Conservation (phyloP, 2,888 invertebrate species). For the Dolichopus griseipennis region DNA sequence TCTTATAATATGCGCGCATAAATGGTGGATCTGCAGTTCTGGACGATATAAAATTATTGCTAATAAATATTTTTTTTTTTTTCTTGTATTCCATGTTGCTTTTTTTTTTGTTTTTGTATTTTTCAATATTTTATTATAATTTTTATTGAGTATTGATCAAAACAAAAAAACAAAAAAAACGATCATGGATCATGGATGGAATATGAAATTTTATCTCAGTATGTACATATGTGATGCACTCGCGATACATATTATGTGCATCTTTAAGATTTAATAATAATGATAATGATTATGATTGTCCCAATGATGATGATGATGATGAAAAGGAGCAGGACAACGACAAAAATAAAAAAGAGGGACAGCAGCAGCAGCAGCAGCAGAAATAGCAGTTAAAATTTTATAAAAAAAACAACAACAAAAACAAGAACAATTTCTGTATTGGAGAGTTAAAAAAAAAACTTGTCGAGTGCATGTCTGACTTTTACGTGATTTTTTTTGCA, state of each 20-base stretch:
- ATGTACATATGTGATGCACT: too few species aligned
- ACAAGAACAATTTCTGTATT: not conserved
- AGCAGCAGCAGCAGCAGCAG: too few species aligned
- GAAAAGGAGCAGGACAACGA: too few species aligned
- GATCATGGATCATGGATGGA: slow-evolving; percentile 2
- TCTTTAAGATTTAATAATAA: too few species aligned
- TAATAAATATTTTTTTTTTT: slow-evolving; percentile 2
- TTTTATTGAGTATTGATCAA: not conserved
- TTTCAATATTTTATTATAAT: not conserved
- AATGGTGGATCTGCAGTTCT: not conserved
- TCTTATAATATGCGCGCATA: not conserved
- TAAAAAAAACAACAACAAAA: not conserved
- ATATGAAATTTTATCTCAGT: not conserved
- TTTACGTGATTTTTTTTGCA: slow-evolving; percentile 3
- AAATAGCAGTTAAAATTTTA: too few species aligned
- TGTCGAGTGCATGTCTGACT: slow-evolving; percentile 6
- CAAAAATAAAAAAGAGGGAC: too few species aligned
- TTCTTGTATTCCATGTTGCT: not conserved
- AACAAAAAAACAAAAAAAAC: too few species aligned
- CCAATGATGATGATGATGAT: too few species aligned
- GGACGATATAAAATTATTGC: slow-evolving; percentile 9
- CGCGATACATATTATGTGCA: too few species aligned
- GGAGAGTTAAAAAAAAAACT: not conserved
- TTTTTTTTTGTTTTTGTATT: not conserved
- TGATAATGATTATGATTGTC: too few species aligned